Evolutionary conservation across 2,113 vertebrate species (phyloP), one percentile per base, ranked within the genome.

Genomic region (Syngnathus typhle): DNA sequence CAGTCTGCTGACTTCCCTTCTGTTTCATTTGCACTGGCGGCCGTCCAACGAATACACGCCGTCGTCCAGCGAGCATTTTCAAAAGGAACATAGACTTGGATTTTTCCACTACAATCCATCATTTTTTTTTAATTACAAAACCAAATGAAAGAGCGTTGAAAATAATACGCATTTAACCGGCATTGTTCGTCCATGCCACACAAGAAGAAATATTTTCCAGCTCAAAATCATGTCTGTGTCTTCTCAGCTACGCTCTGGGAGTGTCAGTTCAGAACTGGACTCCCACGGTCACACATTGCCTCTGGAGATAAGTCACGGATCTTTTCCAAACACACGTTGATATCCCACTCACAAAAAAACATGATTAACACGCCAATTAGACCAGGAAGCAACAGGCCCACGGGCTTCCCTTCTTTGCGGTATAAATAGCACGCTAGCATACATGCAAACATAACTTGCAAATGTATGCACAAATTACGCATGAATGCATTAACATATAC

Each of bases 301-400:
- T 75, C 81, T 70, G 41, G 76, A 83, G 83, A 88, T 82, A 82
- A 86, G 64, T 69, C 72, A 60, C 52, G 46, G 62, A 71, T 81
- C 58, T 68, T 70, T 73, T 65, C 71, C 74, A 76, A 78, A 81
- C 71, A 76, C n/a, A 71, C 56, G 60, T 58, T 51, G 60, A 73
- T 72, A 85, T 87, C 71, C 82, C 27, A 36, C 76, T 73, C 80
- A 74, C 78, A 84, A 76, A 67, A 71, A 75, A 72, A 67, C 60
- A 64, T 82, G 81, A 85, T 85, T 81, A 87, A 83, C 78, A 78
- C 70, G 71, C 86, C 82, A 88, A 89, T 89, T 89, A 88, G 79
- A 74, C 44, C 56, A 71, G 79, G 71, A 84, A 79, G 68, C 73
- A 72, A 61, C 69, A 67, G 70, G 56, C 77, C 69, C 77, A 32